Evolutionary conservation across 53 echinoderm and acorn worm genomes (phyloP).

Genomic region (Arbacia lixula): DNA sequence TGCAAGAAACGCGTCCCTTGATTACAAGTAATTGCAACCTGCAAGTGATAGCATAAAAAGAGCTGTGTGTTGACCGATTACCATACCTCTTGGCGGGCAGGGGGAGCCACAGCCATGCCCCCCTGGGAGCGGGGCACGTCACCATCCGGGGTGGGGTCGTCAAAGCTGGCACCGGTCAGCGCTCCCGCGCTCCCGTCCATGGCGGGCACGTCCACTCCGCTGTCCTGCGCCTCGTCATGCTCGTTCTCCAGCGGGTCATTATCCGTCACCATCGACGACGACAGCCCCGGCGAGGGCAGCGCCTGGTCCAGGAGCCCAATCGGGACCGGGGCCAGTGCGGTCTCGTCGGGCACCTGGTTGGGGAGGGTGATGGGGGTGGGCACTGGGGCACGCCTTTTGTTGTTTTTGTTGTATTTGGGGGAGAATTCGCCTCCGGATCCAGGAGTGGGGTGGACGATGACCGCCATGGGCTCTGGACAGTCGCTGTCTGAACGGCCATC

Average conservation of each 20-base stretch:
- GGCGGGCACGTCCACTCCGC: conserved; percentile 47
- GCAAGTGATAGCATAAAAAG: too few species aligned
- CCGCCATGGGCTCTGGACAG: conserved; percentile 19
- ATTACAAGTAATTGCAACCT: too few species aligned
- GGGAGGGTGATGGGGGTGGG: neutral
- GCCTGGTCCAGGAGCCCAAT: conserved; percentile 48
- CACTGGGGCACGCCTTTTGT: neutral
- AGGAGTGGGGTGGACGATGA: conserved; percentile 28
- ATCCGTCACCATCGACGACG: conserved; percentile 48
- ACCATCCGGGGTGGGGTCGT: neutral
- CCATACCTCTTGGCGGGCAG: neutral
- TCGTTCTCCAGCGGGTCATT: conserved; percentile 32
- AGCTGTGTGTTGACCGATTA: too few species aligned
- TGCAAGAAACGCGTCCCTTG: too few species aligned
- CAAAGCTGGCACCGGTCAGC: conserved; percentile 35
- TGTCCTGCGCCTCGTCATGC: conserved; percentile 16
- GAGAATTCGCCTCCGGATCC: too few species aligned
- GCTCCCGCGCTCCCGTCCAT: conserved; percentile 45
- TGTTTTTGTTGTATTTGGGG: too few species aligned
- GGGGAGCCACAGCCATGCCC: conserved; percentile 21
- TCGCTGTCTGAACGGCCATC: conserved; percentile 48
- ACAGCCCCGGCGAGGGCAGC: conserved; percentile 51
- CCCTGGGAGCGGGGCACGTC: too few species aligned
- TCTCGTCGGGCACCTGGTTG: neutral
- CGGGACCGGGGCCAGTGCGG: neutral